Conservation (phyloP, 2,113 vertebrate species). For the Formicarius rufipectus region DNA sequence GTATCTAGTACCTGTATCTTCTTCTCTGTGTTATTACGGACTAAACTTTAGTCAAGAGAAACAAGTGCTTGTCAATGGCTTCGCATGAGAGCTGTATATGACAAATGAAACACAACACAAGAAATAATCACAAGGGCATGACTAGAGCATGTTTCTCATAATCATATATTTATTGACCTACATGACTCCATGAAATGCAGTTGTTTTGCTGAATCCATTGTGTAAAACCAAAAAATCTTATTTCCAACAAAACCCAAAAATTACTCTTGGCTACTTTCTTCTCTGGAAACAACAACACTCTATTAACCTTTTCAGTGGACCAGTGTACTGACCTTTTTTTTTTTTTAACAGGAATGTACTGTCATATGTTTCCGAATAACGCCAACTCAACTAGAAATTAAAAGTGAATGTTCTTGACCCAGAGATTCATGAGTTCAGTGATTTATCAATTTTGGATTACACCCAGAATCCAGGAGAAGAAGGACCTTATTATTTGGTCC, state of each 20-base stretch:
- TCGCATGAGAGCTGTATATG: background rate
- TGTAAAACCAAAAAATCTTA: background rate
- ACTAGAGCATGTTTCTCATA: background rate
- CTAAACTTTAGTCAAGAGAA: background rate
- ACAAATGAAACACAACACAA: background rate
- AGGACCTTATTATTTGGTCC: background rate
- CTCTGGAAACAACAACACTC: background rate
- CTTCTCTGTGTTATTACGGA: background rate
- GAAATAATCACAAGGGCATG: background rate
- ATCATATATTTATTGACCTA: background rate
- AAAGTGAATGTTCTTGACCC: background rate
- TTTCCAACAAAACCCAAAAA: background rate
- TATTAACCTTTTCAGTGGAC: background rate
- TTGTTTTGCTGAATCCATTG: background rate
- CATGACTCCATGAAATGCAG: background rate
- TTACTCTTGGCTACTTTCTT: fast-evolving
- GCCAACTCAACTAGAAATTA: background rate
- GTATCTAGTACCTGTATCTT: background rate
- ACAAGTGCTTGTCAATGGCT: background rate
- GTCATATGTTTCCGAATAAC: background rate
- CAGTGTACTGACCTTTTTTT: background rate
- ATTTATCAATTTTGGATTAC: background rate
- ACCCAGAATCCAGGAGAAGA: background rate
- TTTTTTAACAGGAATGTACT: background rate
- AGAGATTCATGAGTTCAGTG: background rate